These are phyloP conservation scores for Herpetotheres cachinnans DNA, from an alignment of 2,113 vertebrate genomes.

Conservation along the genomic window DNA sequence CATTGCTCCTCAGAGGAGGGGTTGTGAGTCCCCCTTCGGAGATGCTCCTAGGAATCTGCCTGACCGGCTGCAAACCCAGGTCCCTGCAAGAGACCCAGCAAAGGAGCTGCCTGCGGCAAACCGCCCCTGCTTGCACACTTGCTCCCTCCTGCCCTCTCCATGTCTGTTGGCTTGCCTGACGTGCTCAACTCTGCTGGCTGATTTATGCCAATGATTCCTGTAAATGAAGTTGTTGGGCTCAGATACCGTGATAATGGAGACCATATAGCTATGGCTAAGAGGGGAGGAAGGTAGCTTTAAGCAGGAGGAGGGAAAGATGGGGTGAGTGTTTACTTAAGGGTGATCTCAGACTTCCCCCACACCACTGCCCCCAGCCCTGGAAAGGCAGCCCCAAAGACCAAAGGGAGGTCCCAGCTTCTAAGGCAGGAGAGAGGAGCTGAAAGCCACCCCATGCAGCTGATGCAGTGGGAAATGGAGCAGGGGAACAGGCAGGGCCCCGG, in stretches of 20 bases:
- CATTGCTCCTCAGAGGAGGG: neutral
- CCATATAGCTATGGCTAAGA: neutral
- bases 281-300: neutral
- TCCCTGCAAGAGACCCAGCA: neutral
- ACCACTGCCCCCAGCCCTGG: neutral
- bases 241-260: neutral
- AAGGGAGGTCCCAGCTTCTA: neutral
- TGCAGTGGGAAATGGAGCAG: neutral
- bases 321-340: neutral
- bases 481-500: neutral
- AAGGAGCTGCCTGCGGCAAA: neutral
- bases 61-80: neutral
- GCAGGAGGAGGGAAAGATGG: neutral
- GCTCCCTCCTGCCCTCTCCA: neutral
- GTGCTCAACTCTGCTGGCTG: neutral
- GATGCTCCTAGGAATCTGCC: neutral
- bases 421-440: neutral
- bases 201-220: neutral
- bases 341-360: neutral
- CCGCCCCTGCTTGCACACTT: neutral
- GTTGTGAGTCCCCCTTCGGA: neutral
- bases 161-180: neutral
- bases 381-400: neutral
- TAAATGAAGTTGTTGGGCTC: neutral
- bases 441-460: fast-evolving